Base-by-base conservation (phyloP, 64 coral and sea anemone species). In the Dendronephthya gigantea region DNA sequence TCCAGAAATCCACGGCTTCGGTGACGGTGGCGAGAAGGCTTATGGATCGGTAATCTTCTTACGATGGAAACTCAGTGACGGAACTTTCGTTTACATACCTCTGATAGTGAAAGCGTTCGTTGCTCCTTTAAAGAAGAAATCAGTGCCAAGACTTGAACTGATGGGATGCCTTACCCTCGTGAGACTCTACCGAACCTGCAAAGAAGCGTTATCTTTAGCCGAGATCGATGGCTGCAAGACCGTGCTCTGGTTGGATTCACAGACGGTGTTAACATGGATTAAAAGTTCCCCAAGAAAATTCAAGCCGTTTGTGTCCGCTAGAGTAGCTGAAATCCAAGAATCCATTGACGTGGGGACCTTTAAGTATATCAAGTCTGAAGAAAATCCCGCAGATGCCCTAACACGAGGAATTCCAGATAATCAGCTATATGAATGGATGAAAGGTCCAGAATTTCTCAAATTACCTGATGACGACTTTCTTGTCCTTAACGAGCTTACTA, bases 251-350 rank as follows among this genome's bases (percentile, higher is more conserved):
- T 25, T 31, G 19, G 66, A 70, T n/a, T 70, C 66, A 19, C 66
- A 70, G 23, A 70, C 66, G 29, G 66, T 31, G 25, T n/a, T 70
- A n/a, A n/a, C 66, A n/a, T 70, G 66, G 66, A 70, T 70, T 70
- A 70, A 70, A 70, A 70, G 29, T 70, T 19, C 29, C 25, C 19
- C 66, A 8, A 70, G 66, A 31, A 7, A 70, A n/a, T 70, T 70
- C 23, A 70, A 70, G 29, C 25, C 66, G 29, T 70, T 70, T 31
- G 66, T 70, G 29, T 70, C 17, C 9, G 66, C 25, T n/a, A n/a
- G n/a, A n/a, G n/a, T n/a, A n/a, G n/a, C n/a, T n/a, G n/a, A n/a
- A n/a, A n/a, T n/a, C n/a, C 66, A 70, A 70, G 66, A 70, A n/a
- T 9, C 66, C 29, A n/a, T 70, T n/a, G 66, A 70, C 23, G 66